Conservation (phyloP, 2,888 invertebrate genomes). For the Synanthedon tipuliformis region DNA sequence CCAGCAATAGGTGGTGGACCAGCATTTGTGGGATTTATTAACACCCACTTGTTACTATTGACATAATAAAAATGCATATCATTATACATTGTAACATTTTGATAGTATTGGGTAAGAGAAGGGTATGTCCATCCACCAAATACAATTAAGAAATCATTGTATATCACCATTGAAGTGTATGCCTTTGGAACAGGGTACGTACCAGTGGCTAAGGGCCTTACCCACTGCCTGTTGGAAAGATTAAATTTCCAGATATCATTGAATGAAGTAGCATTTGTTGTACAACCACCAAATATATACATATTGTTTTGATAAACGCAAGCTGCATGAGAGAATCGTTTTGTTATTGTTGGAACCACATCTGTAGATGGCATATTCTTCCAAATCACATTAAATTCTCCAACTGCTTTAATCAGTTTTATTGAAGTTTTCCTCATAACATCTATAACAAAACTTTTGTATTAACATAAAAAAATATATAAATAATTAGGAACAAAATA, state of each 20-base stretch:
- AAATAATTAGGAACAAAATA: too few species aligned
- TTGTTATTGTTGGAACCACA: conserved; percentile 82
- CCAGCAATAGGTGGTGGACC: conserved; percentile 90
- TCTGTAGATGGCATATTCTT: conserved; percentile 71
- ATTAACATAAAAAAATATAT: too few species aligned
- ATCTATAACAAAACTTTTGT: conserved; percentile 63
- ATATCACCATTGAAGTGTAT: conserved; percentile 91
- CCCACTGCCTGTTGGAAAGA: conserved; percentile 86
- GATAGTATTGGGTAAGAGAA: conserved; percentile 84
- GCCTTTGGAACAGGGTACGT: conserved; percentile 97
- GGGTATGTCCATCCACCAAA: conserved; percentile 98
- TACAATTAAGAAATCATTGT: conserved; percentile 84
- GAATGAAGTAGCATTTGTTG: conserved; percentile 92
- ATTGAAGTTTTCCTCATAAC: conserved; percentile 80
- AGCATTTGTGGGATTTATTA: conserved; percentile 74
- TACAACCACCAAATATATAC: conserved; percentile 97
- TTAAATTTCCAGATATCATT: conserved; percentile 97
- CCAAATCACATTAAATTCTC: conserved; percentile 83
- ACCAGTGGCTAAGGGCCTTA: conserved; percentile 82
- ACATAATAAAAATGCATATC: conserved; percentile 92
- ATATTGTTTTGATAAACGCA: conserved; percentile 86
- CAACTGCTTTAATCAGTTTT: conserved; percentile 81
- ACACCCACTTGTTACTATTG: conserved; percentile 82
- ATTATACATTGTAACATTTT: conserved; percentile 89
- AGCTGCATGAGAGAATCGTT: conserved; percentile 92